These are phyloP conservation scores for Drosophila funebris DNA, from an alignment of 1,140 invertebrate species.

Conservation along the genomic window DNA sequence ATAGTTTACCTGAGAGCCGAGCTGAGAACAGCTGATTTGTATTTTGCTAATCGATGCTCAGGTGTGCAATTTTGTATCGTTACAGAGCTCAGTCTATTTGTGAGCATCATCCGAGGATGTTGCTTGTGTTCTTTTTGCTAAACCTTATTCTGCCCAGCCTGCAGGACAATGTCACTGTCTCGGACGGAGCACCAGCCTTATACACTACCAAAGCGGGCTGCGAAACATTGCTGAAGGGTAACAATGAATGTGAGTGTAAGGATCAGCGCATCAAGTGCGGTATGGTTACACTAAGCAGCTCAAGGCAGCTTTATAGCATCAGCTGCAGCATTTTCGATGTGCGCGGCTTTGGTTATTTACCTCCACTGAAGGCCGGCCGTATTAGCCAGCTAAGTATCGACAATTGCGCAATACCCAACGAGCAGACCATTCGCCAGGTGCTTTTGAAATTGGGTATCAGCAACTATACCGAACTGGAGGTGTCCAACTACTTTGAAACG, in stretches of 20 bases:
- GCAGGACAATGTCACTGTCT: slow-evolving; percentile 45
- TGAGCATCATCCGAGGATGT: slow-evolving; percentile 40
- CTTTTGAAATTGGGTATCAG: slow-evolving; percentile 53
- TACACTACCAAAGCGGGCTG: slow-evolving; percentile 63
- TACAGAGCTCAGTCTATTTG: slow-evolving; percentile 47
- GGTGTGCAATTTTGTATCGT: slow-evolving; percentile 35
- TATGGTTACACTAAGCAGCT: slow-evolving; percentile 51
- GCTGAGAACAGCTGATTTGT: slow-evolving; percentile 1
- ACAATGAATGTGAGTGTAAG: slow-evolving; percentile 59
- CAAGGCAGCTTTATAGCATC: slow-evolving; percentile 47
- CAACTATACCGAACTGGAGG: slow-evolving; percentile 59
- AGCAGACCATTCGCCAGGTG: slow-evolving; percentile 42
- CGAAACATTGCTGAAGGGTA: slow-evolving; percentile 52
- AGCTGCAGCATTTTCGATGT: slow-evolving; percentile 61
- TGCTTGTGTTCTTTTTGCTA: slow-evolving; percentile 39
- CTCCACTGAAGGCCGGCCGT: slow-evolving; percentile 49
- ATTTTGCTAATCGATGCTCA: slow-evolving; percentile 28
- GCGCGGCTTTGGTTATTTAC: slow-evolving; percentile 59
- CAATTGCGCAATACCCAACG: slow-evolving; percentile 64
- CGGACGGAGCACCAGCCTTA: neutral
- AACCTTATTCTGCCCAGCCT: slow-evolving; percentile 23
- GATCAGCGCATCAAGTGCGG: slow-evolving; percentile 70
- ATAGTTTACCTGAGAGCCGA: slow-evolving; percentile 3
- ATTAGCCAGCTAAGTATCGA: slow-evolving; percentile 45
- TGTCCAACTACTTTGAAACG: slow-evolving; percentile 65